A percentile compares a stretch with the other conserved stretches of the same genome.
Evolutionary conservation across 2,797 vertebrate species (phyloP).

Genomic region (Hyperoplus immaculatus): DNA sequence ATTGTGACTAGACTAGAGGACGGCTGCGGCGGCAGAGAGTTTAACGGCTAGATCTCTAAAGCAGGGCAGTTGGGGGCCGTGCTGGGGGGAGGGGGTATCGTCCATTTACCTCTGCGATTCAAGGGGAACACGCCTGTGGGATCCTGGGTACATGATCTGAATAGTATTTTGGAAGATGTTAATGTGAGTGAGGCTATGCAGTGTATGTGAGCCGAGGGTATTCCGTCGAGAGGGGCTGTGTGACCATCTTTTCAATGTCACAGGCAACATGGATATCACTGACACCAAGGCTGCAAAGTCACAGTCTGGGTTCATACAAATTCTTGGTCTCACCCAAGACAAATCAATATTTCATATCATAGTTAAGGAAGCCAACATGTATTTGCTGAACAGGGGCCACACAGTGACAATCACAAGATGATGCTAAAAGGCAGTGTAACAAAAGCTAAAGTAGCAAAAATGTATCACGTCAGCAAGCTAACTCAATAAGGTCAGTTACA

Average conservation of each 20-base stretch:
- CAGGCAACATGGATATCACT: slow-evolving; percentile 10
- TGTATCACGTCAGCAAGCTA: background rate
- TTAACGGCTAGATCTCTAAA: slow-evolving; percentile 50
- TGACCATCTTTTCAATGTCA: slow-evolving; percentile 51
- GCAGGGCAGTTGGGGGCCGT: slow-evolving; percentile 27
- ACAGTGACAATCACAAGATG: background rate
- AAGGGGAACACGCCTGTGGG: slow-evolving; percentile 60
- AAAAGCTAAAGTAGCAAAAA: background rate
- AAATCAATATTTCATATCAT: background rate
- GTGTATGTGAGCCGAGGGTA: slow-evolving; percentile 40
- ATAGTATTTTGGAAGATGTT: slow-evolving; percentile 77
- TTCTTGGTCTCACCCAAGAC: background rate
- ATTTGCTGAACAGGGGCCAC: background rate
- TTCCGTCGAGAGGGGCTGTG: slow-evolving; percentile 6
- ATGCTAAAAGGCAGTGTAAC: background rate
- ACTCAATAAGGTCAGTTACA: background rate
- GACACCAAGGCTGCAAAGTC: background rate
- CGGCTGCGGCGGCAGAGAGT: slow-evolving; percentile 28
- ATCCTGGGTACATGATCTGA: slow-evolving; percentile 61
- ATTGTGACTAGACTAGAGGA: slow-evolving; percentile 43
- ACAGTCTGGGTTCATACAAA: background rate
- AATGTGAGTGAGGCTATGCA: slow-evolving; percentile 54
- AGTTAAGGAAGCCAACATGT: slow-evolving; percentile 5
- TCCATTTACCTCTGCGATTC: slow-evolving; percentile 52
- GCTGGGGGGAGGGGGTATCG: slow-evolving; percentile 16